Conservation (phyloP, 1,140 invertebrate genomes). For the Sipha flava region DNA sequence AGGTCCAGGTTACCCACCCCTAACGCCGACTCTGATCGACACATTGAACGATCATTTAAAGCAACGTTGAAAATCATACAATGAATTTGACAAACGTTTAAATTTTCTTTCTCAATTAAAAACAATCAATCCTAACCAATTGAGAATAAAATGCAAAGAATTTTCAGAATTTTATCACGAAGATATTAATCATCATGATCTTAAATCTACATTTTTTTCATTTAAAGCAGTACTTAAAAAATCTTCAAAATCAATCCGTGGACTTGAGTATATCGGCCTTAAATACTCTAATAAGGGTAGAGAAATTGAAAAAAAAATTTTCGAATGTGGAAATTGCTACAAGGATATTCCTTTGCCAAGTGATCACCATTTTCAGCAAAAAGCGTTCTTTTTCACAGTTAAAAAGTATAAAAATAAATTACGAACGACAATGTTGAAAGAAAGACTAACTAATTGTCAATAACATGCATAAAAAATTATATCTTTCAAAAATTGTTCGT, state of each 20-base stretch:
- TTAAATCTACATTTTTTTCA: background rate
- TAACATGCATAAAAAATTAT: background rate
- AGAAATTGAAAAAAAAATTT: background rate
- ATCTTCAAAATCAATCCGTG: background rate
- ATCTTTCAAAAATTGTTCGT: background rate
- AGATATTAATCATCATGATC: background rate
- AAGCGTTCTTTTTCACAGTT: conserved; percentile 40
- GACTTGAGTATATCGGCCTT: background rate
- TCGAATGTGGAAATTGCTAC: no score
- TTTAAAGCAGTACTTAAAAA: background rate
- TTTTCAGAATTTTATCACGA: background rate
- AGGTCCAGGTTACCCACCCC: no score
- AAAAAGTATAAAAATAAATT: conserved; percentile 32
- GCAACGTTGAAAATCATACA: background rate
- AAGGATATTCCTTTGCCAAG: conserved; percentile 36
- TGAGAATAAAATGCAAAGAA: conserved; percentile 9
- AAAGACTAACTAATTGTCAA: background rate
- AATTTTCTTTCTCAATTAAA: background rate
- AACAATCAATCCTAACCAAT: background rate
- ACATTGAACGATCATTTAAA: background rate
- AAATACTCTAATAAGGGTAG: background rate
- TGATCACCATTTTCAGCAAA: conserved; percentile 37
- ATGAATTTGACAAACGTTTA: background rate
- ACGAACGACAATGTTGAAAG: background rate
- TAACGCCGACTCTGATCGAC: no score